phyloP scores from a whole-genome alignment of 2,113 vertebrate genomes.

The Tragelaphus imberbis region DNA sequence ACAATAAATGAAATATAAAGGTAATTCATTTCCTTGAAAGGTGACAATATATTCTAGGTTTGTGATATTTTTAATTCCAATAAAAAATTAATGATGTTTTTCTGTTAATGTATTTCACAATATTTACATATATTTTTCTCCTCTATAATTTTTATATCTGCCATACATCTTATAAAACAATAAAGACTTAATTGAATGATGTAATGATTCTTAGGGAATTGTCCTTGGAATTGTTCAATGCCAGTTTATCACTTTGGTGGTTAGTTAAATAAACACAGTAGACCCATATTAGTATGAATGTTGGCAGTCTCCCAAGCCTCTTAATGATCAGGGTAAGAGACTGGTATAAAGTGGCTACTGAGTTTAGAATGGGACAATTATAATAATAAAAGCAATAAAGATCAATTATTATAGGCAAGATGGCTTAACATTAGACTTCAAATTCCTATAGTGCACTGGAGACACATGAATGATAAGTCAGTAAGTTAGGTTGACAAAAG shows the following conservation, averaged over 20 bases:
- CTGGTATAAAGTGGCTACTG: constrained; percentile 63
- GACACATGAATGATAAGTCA: constrained; percentile 52
- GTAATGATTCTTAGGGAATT: not conserved
- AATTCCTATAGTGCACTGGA: constrained; percentile 64
- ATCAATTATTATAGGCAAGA: constrained; percentile 78
- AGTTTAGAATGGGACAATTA: constrained; percentile 25
- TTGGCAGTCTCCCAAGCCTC: constrained; percentile 58
- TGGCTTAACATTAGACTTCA: constrained; percentile 73
- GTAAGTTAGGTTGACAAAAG: constrained; percentile 67
- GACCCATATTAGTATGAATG: not conserved
- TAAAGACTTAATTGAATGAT: not conserved
- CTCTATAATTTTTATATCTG: constrained; percentile 15
- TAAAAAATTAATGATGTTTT: not conserved
- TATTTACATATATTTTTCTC: not conserved
- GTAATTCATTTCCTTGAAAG: constrained; percentile 11
- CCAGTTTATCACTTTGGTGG: not conserved
- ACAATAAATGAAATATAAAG: constrained; percentile 13
- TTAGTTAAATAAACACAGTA: constrained; percentile 11
- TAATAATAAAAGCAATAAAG: constrained; percentile 56
- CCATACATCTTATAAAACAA: constrained; percentile 17
- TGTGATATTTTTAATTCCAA: constrained; percentile 3
- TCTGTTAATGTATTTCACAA: not conserved
- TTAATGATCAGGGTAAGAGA: constrained; percentile 74
- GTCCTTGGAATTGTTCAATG: not conserved
- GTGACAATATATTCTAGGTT: not conserved